Evolutionary conservation across 2,888 invertebrate genomes (phyloP).

Genomic region (Seira ritae): DNA sequence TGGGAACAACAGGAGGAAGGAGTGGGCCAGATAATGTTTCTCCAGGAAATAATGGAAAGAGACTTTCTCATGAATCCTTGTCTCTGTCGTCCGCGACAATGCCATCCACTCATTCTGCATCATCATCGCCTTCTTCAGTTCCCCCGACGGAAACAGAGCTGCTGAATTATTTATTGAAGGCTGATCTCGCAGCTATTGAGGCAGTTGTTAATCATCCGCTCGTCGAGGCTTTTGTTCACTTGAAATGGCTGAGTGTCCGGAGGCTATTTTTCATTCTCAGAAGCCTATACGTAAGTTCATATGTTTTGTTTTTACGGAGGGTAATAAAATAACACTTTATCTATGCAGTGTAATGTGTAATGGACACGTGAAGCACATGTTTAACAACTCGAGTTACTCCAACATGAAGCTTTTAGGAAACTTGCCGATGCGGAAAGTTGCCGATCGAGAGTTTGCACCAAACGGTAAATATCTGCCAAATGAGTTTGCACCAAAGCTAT

Average conservation of each 20-base stretch:
- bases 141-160: slow-evolving; percentile 62
- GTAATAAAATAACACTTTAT: no score
- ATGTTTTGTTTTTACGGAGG: not conserved
- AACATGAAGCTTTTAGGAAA: no score
- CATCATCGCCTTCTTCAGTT: not conserved
- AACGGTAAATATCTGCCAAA: no score
- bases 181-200: slow-evolving; percentile 43
- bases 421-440: no score
- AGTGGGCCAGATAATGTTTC: no score
- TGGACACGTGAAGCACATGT: no score
- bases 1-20: not conserved
- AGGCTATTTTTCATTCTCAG: slow-evolving; percentile 51
- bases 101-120: not conserved
- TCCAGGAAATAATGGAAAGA: not conserved
- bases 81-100: not conserved
- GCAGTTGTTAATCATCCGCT: slow-evolving; percentile 60
- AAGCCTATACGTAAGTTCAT: slow-evolving; percentile 53
- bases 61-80: not conserved
- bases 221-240: slow-evolving; percentile 56
- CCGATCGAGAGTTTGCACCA: no score
- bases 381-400: no score
- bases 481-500: no score
- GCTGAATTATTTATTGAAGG: slow-evolving; percentile 46
- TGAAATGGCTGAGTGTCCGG: slow-evolving; percentile 59
- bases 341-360: no score